Evolutionary conservation across 2,888 invertebrate species (phyloP), one percentile per base, ranked within the genome.

Genomic region (Gonocerus acuteangulatus): DNA sequence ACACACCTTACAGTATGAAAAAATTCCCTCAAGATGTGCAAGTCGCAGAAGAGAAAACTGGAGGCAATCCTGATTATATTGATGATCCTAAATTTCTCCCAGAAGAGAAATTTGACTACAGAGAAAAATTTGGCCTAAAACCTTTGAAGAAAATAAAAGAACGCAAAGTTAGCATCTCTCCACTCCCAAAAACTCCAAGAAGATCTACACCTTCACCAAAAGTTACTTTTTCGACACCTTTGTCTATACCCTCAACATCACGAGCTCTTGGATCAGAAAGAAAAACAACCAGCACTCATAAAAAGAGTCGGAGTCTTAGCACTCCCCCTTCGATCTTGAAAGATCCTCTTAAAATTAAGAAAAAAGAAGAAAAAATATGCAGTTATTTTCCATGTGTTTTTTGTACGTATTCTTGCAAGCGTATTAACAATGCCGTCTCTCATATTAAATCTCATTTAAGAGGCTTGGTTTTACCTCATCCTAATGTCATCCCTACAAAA

Each of bases 11-110:
- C 48, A 81, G 79, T 67, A 86, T 89, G 85, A 82, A 85, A 66
- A 89, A 89, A 73, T 90, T 91, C 74, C 87, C 87, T 0, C 80
- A 80, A 48, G 90, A 90, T 74, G 81, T 91, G 1, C 78, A 80
- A 58, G 80, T 79, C 61, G 91, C 91, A 0, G 90, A 91, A 71
- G 79, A 79, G 48, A 77, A 82, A 61, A 83, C 86, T 2, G 81
- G 81, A 22, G 89, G 89, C 7, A 82, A 88, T 73, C 80, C 81
- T 19, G 79, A 84, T 67, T 87, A 89, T 66, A 73, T 88, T 44
- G 78, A 79, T 6, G 78, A 80, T 67, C 80, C 83, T 36, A 81
- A 77, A 67, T 81, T 79, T 68, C 71, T 70, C 32, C 79, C 79
- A 0, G 76, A 77, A 63, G 76, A 39, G 39, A 79, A 78, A 67